phyloP scores from a whole-genome alignment of 2,888 invertebrate species.

The Tholera decimalis region DNA sequence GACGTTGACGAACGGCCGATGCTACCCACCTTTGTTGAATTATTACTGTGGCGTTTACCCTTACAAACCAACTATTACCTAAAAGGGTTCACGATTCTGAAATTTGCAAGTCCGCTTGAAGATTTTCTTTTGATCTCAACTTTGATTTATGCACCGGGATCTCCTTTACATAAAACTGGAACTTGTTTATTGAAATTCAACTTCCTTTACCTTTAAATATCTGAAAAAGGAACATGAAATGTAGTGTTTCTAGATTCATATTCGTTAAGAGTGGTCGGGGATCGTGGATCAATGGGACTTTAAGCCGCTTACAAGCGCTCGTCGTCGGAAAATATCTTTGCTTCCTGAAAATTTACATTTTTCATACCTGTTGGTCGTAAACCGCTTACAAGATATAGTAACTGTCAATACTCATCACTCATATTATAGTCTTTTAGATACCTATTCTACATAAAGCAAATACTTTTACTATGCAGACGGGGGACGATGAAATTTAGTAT shows the following conservation, averaged over 20 bases:
- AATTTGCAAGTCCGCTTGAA: conserved; percentile 58
- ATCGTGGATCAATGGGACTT: conserved; percentile 62
- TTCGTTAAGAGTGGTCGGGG: conserved; percentile 59
- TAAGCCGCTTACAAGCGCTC: conserved; percentile 72
- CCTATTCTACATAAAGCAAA: too few species aligned
- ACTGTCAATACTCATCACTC: not conserved
- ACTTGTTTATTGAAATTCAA: conserved; percentile 11
- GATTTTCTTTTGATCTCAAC: conserved; percentile 60
- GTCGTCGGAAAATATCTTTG: conserved; percentile 62
- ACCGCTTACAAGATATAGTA: conserved; percentile 43
- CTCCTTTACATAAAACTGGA: conserved; percentile 13
- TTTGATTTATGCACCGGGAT: conserved; percentile 47
- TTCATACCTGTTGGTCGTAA: conserved; percentile 66
- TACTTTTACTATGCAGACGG: too few species aligned
- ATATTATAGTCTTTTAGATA: not conserved
- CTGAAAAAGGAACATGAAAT: conserved; percentile 30
- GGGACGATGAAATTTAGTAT: too few species aligned
- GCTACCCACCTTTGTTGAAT: conserved; percentile 65
- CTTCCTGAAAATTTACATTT: conserved; percentile 58
- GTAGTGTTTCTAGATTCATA: conserved; percentile 65
- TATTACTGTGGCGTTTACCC: conserved; percentile 59
- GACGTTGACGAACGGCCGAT: conserved; percentile 75
- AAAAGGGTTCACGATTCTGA: conserved; percentile 51
- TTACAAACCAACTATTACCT: conserved; percentile 50
- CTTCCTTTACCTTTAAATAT: conserved; percentile 1